These are phyloP conservation scores for Paralvinella palmiformis DNA, from an alignment of 1,140 invertebrate genomes.

Conservation along the genomic window DNA sequence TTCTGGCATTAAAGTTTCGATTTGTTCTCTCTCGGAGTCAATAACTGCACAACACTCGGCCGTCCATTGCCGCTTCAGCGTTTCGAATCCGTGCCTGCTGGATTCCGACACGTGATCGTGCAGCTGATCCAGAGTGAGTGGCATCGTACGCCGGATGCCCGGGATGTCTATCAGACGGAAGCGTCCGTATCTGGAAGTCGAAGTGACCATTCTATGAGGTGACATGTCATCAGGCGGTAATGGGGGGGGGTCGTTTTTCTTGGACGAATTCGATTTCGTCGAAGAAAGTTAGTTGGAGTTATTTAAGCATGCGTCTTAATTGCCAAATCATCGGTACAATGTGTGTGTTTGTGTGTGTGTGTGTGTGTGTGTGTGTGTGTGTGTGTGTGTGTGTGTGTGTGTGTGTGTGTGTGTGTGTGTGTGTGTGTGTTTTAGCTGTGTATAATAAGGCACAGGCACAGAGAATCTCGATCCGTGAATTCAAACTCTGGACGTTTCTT, in stretches of 20 bases:
- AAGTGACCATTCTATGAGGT: neutral
- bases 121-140: constrained; percentile 43
- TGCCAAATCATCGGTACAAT: neutral
- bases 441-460: too few relatives aligned
- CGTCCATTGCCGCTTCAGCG: constrained; percentile 54
- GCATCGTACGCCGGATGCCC: constrained; percentile 34
- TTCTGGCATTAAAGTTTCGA: constrained; percentile 61
- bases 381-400: too few relatives aligned
- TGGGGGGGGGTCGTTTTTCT: too few relatives aligned
- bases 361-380: too few relatives aligned
- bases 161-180: constrained; percentile 43
- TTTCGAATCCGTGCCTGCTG: constrained; percentile 24
- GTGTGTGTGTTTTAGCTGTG: too few relatives aligned
- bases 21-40: constrained; percentile 56
- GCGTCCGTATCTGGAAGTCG: constrained; percentile 33
- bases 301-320: too few relatives aligned
- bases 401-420: too few relatives aligned
- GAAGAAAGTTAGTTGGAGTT: too few relatives aligned
- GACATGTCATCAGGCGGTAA: too few relatives aligned
- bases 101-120: constrained; percentile 36
- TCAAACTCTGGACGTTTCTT: too few relatives aligned
- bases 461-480: too few relatives aligned
- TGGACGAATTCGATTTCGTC: too few relatives aligned
- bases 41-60: constrained; percentile 67
- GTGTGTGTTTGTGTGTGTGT: neutral